A percentile compares a stretch with the other conserved stretches of the same genome.
Conservation (phyloP, 2,888 invertebrate genomes). For the Anagyrus pseudococci region DNA sequence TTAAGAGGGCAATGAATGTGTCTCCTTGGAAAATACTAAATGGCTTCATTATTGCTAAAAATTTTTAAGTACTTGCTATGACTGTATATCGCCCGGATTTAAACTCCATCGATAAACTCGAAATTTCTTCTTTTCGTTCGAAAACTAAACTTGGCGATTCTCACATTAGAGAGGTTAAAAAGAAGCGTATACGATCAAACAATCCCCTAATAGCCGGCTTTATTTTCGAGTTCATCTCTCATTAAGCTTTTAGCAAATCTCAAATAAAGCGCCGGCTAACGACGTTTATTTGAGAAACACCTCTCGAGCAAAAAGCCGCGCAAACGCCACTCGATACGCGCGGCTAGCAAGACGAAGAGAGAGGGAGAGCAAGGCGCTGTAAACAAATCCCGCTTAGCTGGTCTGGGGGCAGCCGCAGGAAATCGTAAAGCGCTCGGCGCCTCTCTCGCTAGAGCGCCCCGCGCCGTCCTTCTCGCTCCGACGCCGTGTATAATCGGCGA, state of each 20-base stretch:
- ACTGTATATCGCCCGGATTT: too few species aligned
- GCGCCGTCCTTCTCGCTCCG: neutral
- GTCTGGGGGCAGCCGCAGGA: conserved; percentile 32
- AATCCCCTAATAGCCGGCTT: too few species aligned
- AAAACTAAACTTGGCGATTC: too few species aligned
- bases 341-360: too few species aligned
- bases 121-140: too few species aligned
- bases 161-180: too few species aligned
- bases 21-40: too few species aligned
- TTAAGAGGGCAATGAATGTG: too few species aligned
- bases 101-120: too few species aligned
- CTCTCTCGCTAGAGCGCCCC: conserved; percentile 6
- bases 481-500: conserved; percentile 31
- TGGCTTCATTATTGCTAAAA: too few species aligned
- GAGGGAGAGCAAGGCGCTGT: conserved; percentile 2
- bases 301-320: neutral
- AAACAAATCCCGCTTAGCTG: conserved; percentile 36
- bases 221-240: neutral
- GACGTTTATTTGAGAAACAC: conserved; percentile 15
- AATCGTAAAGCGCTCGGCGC: conserved; percentile 33
- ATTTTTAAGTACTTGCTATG: too few species aligned
- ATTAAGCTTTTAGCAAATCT: neutral
- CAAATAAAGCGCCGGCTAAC: conserved; percentile 1
- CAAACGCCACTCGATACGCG: neutral
- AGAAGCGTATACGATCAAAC: too few species aligned